phyloP scores from a whole-genome alignment of 2,888 invertebrate species.

The Sabatieria punctata region DNA sequence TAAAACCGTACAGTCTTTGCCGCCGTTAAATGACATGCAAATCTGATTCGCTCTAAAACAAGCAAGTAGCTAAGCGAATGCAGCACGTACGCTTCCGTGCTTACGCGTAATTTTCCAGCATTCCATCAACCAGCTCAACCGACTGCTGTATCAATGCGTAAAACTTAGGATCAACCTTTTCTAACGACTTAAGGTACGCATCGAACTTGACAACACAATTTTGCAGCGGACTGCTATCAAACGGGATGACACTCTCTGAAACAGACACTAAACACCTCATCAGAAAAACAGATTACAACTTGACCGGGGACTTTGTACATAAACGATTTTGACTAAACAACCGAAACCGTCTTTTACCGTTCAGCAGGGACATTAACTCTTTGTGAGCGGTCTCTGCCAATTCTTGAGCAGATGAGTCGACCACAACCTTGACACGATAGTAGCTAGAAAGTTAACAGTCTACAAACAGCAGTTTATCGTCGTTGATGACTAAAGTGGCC shows the following conservation, averaged over 20 bases:
- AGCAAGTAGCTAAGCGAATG: conserved; percentile 1
- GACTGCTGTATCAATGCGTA: conserved; percentile 25
- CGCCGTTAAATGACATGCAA: conserved; percentile 88
- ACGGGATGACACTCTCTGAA: not conserved
- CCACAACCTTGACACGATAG: conserved; percentile 40
- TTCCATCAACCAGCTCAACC: conserved; percentile 30
- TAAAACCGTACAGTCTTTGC: conserved; percentile 90
- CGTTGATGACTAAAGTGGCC: too few species aligned
- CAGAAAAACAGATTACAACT: too few species aligned
- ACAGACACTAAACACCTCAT: too few species aligned
- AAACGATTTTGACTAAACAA: too few species aligned
- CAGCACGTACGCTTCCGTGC: not conserved
- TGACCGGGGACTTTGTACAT: too few species aligned
- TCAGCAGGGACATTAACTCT: conserved; percentile 14
- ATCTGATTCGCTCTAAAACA: conserved; percentile 52
- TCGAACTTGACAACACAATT: not conserved
- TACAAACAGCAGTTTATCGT: too few species aligned
- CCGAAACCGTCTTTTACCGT: too few species aligned
- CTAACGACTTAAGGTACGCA: not conserved
- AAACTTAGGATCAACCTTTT: conserved; percentile 14
- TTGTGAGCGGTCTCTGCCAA: conserved; percentile 13
- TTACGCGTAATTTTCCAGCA: conserved; percentile 28
- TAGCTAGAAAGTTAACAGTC: conserved; percentile 31
- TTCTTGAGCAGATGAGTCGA: conserved; percentile 37
- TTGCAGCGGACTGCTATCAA: not conserved